Conservation (phyloP, 2,888 invertebrate genomes). For the Steinernema scapterisci region DNA sequence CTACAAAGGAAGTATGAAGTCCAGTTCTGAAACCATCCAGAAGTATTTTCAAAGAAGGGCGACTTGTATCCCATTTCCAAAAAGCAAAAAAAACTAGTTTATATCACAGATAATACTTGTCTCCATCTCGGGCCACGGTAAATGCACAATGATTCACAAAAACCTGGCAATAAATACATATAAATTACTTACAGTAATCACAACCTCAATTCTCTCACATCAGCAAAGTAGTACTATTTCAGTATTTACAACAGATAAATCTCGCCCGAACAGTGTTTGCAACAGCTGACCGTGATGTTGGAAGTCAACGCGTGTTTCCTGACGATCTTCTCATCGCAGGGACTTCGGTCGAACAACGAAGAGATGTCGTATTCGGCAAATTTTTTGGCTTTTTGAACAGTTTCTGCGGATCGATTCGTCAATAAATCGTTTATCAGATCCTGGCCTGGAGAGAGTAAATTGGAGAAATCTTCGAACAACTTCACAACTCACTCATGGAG, state of each 20-base stretch:
- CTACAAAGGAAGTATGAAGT: too few species aligned
- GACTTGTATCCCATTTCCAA: neutral
- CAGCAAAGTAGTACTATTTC: neutral
- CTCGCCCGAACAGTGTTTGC: slow-evolving; percentile 54
- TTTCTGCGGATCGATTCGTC: neutral
- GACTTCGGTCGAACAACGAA: slow-evolving; percentile 46
- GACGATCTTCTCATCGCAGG: slow-evolving; percentile 48
- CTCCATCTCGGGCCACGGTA: too few species aligned
- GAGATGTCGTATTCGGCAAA: slow-evolving; percentile 41
- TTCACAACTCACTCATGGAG: neutral
- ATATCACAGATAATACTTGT: slow-evolving; percentile 6
- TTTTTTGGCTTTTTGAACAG: slow-evolving; percentile 34
- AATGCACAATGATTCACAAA: too few species aligned
- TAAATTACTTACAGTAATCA: neutral
- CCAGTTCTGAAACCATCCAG: neutral
- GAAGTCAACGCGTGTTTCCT: slow-evolving; percentile 41
- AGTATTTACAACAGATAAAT: slow-evolving; percentile 43
- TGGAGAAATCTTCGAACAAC: neutral
- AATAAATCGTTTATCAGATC: neutral
- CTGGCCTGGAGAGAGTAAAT: neutral
- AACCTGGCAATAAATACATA: neutral
- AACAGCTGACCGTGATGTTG: slow-evolving; percentile 56
- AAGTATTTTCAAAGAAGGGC: neutral
- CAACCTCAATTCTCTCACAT: neutral
- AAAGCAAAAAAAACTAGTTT: neutral